Evolutionary conservation across 2,797 vertebrate species (phyloP).

Genomic region (Sebastolobus alascanus): DNA sequence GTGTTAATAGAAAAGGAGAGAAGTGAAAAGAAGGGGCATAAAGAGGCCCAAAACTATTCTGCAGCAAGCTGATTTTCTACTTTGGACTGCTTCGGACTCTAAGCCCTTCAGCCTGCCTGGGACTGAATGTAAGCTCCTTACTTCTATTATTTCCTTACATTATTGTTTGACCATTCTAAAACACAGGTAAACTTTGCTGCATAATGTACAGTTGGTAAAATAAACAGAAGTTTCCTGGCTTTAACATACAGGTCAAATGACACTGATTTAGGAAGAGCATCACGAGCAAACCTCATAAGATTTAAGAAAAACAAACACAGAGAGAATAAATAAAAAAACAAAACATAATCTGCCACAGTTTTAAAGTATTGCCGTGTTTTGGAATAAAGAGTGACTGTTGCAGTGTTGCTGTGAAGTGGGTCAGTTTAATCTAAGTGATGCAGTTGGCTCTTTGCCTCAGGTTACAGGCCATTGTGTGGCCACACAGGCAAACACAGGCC

Average conservation of each 20-base stretch:
- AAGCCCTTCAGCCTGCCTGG: constrained; percentile 47
- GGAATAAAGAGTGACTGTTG: neutral
- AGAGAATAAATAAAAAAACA: neutral
- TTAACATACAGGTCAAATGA: neutral
- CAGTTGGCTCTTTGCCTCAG: constrained; percentile 53
- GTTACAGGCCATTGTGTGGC: constrained; percentile 69
- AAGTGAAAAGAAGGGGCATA: constrained; percentile 15
- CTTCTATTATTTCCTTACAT: constrained; percentile 18
- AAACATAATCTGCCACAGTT: neutral
- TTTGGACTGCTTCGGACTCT: constrained; percentile 45
- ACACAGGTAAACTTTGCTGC: neutral
- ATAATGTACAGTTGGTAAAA: neutral
- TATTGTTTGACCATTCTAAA: neutral
- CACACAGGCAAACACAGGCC: constrained; percentile 41
- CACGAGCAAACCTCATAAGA: neutral
- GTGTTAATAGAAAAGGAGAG: constrained; percentile 11
- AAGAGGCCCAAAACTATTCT: constrained; percentile 22
- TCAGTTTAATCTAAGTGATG: constrained; percentile 50
- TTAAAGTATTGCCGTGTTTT: neutral
- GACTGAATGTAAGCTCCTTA: constrained; percentile 73
- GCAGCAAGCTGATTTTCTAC: constrained; percentile 58
- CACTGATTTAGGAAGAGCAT: neutral
- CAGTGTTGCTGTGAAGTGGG: constrained; percentile 10
- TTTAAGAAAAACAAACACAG: fast-evolving
- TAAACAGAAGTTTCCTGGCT: neutral